These are phyloP conservation scores for Alouatta palliata DNA, from an alignment of 2,113 vertebrate species.

Conservation along the genomic window DNA sequence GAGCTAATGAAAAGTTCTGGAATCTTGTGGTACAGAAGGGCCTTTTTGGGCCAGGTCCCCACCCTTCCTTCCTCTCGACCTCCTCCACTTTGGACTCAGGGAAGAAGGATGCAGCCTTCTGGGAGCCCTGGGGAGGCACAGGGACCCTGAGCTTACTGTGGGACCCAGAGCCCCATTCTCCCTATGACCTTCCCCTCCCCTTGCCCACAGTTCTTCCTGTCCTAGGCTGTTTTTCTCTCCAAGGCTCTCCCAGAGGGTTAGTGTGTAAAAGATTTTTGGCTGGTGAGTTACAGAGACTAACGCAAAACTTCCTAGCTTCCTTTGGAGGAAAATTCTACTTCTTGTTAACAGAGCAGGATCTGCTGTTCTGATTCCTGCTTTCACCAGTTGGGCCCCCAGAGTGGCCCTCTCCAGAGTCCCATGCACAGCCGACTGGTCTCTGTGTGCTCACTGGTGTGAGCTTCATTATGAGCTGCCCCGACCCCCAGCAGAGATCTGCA, in stretches of 20 bases:
- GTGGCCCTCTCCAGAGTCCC: neutral
- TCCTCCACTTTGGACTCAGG: neutral
- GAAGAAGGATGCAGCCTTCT: neutral
- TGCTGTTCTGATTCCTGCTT: neutral
- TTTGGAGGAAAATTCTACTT: neutral
- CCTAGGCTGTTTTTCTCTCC: neutral
- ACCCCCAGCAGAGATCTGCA: neutral
- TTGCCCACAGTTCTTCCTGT: neutral
- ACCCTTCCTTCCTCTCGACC: neutral
- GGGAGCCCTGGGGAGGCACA: neutral
- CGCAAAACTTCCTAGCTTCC: neutral
- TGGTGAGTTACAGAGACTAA: neutral
- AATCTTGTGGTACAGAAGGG: neutral
- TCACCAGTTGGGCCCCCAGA: neutral
- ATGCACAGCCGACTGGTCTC: neutral
- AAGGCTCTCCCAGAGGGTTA: neutral
- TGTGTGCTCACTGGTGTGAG: neutral
- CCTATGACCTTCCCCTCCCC: rapidly evolving
- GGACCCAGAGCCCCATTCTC: neutral
- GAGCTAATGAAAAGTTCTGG: neutral
- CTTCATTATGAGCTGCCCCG: neutral
- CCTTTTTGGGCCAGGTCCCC: neutral
- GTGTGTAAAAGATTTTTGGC: slow-evolving; percentile 34
- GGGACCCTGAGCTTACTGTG: neutral
- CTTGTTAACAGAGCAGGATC: neutral